These are phyloP conservation scores for Melanotaenia trifasciata DNA, from an alignment of 2,797 vertebrate genomes.

Conservation along the genomic window DNA sequence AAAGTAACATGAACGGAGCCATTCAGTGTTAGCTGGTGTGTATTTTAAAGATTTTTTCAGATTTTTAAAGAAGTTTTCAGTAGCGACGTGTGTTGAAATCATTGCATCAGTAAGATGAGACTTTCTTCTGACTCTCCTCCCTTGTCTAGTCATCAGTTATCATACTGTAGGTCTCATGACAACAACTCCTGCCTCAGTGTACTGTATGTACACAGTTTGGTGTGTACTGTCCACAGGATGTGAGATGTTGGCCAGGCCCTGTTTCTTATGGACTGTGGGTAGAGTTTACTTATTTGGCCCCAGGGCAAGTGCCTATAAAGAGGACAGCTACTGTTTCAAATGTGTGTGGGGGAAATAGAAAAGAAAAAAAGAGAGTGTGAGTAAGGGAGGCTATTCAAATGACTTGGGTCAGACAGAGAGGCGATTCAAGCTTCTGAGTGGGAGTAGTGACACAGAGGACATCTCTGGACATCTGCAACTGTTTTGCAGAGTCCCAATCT, in stretches of 20 bases:
- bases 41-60: conserved; percentile 78
- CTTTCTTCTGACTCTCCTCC: conserved; percentile 31
- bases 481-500: conserved; percentile 69
- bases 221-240: conserved; percentile 18
- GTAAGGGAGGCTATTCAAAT: conserved; percentile 43
- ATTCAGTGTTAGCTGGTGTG: conserved; percentile 38
- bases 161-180: conserved; percentile 23
- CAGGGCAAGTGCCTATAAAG: conserved; percentile 26
- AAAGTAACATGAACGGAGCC: conserved; percentile 58
- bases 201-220: conserved; percentile 1
- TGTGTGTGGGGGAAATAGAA: conserved; percentile 14
- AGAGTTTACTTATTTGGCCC: conserved; percentile 58
- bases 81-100: conserved; percentile 76
- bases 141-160: conserved; percentile 12
- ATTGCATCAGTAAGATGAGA: conserved; percentile 65
- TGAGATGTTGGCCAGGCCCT: conserved; percentile 35
- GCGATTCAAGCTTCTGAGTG: conserved; percentile 64
- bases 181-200: conserved; percentile 14
- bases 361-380: conserved; percentile 12
- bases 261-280: conserved; percentile 38
- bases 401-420: conserved; percentile 65
- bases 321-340: conserved; percentile 42
- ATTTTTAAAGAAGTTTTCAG: conserved; percentile 57
- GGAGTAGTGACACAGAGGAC: conserved; percentile 61
- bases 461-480: conserved; percentile 79